Percentiles rank a stretch among this genome's conserved stretches.
Evolutionary conservation across 1,140 invertebrate species (phyloP).

Genomic region (Neodiprion virginianus): DNA sequence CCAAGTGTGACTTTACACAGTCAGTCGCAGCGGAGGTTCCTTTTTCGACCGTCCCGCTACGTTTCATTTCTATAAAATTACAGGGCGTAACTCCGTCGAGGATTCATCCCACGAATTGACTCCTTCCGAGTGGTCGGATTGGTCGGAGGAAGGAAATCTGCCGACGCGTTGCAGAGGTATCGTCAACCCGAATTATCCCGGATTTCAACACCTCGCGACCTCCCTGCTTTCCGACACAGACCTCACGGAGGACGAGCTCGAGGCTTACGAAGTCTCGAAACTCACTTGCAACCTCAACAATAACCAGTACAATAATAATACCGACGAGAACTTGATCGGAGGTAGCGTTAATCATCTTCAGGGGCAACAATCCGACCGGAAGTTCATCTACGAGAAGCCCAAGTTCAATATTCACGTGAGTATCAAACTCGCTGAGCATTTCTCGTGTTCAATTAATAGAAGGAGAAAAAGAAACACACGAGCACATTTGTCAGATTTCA

Average conservation of each 20-base stretch:
- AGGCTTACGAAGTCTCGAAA: slow-evolving; percentile 29
- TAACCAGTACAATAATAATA: slow-evolving; percentile 49
- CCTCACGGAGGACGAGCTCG: slow-evolving; percentile 60
- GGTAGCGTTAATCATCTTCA: slow-evolving; percentile 65
- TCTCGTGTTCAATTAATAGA: slow-evolving; percentile 3
- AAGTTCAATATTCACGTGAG: slow-evolving; percentile 63
- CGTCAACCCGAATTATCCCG: slow-evolving; percentile 81
- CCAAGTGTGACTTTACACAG: background rate
- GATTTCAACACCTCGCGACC: slow-evolving; percentile 62
- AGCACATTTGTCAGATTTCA: background rate
- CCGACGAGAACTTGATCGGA: slow-evolving; percentile 43
- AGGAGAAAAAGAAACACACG: slow-evolving; percentile 18
- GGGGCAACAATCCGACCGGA: slow-evolving; percentile 61
- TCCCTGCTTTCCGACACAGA: slow-evolving; percentile 57
- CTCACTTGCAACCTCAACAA: slow-evolving; percentile 44
- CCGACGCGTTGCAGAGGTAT: slow-evolving; percentile 66
- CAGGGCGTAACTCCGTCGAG: slow-evolving; percentile 35
- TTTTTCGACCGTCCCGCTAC: no score
- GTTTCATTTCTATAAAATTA: no score
- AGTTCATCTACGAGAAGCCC: slow-evolving; percentile 67
- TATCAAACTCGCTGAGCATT: slow-evolving; percentile 1
- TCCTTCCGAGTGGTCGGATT: slow-evolving; percentile 54
- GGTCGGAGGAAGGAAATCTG: slow-evolving; percentile 52
- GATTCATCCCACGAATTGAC: slow-evolving; percentile 46
- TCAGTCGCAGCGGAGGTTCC: no score